Conservation (phyloP, 35 echinoderm and acorn worm species). For the Diadema setosum region DNA sequence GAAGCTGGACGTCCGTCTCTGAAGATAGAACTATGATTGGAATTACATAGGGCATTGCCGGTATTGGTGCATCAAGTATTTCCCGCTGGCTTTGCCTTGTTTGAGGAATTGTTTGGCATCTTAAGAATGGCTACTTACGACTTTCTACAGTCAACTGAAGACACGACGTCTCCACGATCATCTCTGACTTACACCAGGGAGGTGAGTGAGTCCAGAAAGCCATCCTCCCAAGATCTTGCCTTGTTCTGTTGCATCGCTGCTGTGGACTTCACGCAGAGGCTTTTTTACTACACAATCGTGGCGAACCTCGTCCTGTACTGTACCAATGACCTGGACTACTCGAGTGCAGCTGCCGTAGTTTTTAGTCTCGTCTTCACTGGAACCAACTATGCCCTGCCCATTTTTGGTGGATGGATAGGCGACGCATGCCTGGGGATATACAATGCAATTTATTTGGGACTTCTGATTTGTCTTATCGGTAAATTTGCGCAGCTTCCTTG, state of each 20-base stretch:
- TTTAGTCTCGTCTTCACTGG: constrained; percentile 77
- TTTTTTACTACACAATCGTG: constrained; percentile 77
- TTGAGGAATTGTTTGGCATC: neutral
- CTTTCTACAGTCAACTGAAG: neutral
- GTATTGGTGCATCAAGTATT: neutral
- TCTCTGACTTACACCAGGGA: neutral
- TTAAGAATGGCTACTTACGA: neutral
- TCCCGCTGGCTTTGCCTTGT: neutral
- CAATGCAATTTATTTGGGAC: constrained; percentile 81
- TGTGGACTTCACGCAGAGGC: constrained; percentile 8
- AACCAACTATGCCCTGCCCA: constrained; percentile 78
- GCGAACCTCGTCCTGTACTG: constrained; percentile 88
- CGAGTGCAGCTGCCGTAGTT: constrained; percentile 47
- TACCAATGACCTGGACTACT: constrained; percentile 47
- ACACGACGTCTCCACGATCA: neutral
- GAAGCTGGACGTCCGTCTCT: neutral
- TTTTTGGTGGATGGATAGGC: constrained; percentile 85
- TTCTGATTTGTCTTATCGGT: constrained; percentile 80
- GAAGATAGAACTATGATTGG: neutral
- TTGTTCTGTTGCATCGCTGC: neutral
- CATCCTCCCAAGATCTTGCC: neutral
- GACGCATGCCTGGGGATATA: constrained; percentile 77
- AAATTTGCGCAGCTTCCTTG: neutral
- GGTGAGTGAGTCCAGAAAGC: neutral
- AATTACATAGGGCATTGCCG: neutral